Evolutionary conservation across 2,888 invertebrate genomes (phyloP), one percentile per base, ranked within the genome.

Genomic region (Exephanes ischioxanthus): DNA sequence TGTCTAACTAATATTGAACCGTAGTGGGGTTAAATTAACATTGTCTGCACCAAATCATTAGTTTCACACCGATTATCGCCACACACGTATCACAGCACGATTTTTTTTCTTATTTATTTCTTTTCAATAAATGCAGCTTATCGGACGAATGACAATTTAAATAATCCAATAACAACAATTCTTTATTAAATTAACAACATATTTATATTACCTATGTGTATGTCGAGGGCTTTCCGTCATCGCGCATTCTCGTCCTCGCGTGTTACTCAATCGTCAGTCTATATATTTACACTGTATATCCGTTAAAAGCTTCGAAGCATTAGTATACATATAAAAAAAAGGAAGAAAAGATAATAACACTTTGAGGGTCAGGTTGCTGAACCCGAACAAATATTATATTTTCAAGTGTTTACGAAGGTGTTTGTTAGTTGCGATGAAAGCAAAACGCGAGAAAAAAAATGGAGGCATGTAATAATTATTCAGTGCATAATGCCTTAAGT

Each of bases 31-130:
- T 33, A 53, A 79, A 70, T 72, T 58, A 41, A 76, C 19, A 53
- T 75, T 48, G 55, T 82, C 51, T 66, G 85, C 83, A 85, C 70
- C 85, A 63, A 77, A 85, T 86, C 63, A 55, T 86, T 86, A 88
- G 86, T 87, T 81, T 87, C 83, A 84, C 85, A 78, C 89, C 86
- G 80, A 88, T 87, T 87, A 83, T 88, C 85, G 71, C 85, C 90
- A 90, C 87, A 88, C 89, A 89, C 88, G 89, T 93, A 93, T 93
- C 93, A 93, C 93, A 93, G 93, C 91, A 93, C 90, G 91, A 93
- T 92, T 91, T 91, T 90, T n/a, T 26, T 80, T 71, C 53, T 67
- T 71, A 67, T 19, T 72, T 58, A 58, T 58, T 58, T 73, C 45
- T 41, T 75, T 79, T 72, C 89, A 91, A 92, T 88, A 90, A 92